phyloP scores from a whole-genome alignment of 2,888 invertebrate genomes.

The Eupithecia insigniata region DNA sequence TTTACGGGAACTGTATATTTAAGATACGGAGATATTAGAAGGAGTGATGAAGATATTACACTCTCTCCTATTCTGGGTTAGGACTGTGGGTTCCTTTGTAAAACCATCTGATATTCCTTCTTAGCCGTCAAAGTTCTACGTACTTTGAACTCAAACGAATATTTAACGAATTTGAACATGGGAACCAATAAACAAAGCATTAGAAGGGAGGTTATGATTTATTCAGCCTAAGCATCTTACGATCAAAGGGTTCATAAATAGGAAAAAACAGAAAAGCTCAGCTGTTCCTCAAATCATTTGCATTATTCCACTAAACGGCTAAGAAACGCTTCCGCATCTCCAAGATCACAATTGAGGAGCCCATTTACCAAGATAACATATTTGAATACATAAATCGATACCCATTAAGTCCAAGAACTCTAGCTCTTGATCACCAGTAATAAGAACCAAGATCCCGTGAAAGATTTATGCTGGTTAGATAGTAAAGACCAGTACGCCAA shows the following conservation, averaged over 20 bases:
- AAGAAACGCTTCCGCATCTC: slow-evolving; percentile 4
- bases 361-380: slow-evolving; percentile 2
- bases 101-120: background rate
- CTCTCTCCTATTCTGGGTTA: background rate
- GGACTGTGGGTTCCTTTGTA: background rate
- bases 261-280: background rate
- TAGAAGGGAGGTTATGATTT: background rate
- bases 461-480: slow-evolving; percentile 13
- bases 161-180: background rate
- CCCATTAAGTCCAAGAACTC: background rate
- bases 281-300: background rate
- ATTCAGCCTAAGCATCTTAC: background rate
- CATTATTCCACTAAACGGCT: background rate
- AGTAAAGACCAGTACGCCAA: slow-evolving; percentile 12
- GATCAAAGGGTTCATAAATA: background rate
- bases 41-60: background rate
- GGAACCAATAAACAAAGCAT: background rate
- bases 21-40: background rate
- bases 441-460: slow-evolving; percentile 8
- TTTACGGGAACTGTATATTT: background rate
- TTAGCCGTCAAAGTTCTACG: background rate
- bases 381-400: slow-evolving; percentile 4
- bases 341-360: background rate
- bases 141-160: background rate
- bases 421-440: slow-evolving; percentile 1